Conservation (phyloP, 2,113 vertebrate genomes). For the Zosterops borbonicus region DNA sequence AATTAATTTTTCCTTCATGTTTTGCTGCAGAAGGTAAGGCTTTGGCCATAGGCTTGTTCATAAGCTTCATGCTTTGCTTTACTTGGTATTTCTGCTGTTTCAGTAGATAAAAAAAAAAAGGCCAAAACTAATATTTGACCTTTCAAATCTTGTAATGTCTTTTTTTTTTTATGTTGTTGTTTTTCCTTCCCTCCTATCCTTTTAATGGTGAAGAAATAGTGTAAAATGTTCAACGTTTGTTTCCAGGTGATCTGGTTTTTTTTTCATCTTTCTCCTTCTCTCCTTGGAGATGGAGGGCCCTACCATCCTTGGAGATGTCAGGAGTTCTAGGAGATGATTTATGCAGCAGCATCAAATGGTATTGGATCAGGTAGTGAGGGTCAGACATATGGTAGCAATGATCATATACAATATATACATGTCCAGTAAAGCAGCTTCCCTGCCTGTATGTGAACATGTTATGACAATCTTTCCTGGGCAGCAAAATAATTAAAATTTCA, state of each 20-base stretch:
- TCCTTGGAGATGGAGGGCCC: not conserved
- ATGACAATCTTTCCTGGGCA: not conserved
- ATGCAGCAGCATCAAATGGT: constrained; percentile 16
- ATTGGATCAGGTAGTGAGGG: not conserved
- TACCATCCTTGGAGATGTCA: constrained; percentile 17
- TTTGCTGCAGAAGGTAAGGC: not conserved
- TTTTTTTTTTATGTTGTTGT: not conserved
- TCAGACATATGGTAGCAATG: constrained; percentile 35
- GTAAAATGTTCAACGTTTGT: not conserved
- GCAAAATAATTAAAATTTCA: not conserved
- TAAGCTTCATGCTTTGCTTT: not conserved
- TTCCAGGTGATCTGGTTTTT: constrained; percentile 41
- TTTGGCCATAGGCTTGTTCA: not conserved
- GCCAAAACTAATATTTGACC: not conserved
- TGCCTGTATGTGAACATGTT: not conserved
- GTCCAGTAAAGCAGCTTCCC: not conserved
- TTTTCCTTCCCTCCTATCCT: not conserved
- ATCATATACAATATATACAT: not conserved
- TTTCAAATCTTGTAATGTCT: not conserved
- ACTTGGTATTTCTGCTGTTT: not conserved
- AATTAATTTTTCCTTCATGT: not conserved
- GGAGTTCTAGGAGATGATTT: constrained; percentile 39
- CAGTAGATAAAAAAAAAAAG: not conserved
- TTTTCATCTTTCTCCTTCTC: not conserved
- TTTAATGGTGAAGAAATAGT: not conserved